phyloP scores from a whole-genome alignment of 2,113 vertebrate genomes.

The Callocephalon fimbriatum region DNA sequence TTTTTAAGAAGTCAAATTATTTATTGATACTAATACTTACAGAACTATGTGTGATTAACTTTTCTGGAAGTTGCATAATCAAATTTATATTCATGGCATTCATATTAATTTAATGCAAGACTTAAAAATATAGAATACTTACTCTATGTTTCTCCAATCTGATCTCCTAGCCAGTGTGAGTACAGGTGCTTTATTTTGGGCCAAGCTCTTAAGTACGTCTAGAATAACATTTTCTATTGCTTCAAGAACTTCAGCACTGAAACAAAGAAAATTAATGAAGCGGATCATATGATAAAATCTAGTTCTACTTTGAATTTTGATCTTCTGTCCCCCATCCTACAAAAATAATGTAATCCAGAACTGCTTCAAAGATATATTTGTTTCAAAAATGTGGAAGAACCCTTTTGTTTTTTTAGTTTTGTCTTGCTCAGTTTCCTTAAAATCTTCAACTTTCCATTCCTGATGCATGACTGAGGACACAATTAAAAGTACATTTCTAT shows the following conservation, averaged over 20 bases:
- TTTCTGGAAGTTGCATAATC: neutral
- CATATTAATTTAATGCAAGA: neutral
- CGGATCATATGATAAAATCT: neutral
- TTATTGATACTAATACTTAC: neutral
- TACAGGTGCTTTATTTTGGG: conserved; percentile 82
- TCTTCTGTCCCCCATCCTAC: neutral
- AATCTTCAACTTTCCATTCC: neutral
- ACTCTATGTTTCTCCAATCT: conserved; percentile 88
- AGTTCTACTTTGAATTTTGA: neutral
- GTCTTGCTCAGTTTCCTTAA: neutral
- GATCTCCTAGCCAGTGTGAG: conserved; percentile 82
- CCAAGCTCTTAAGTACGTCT: conserved; percentile 78
- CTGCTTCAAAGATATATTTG: neutral
- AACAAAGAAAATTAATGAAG: conserved; percentile 37
- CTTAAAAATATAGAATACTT: conserved; percentile 24
- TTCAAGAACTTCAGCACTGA: conserved; percentile 84
- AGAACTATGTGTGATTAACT: neutral
- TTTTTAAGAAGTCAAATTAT: neutral
- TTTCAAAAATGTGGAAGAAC: neutral
- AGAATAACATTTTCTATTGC: conserved; percentile 88
- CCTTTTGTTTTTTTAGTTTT: neutral
- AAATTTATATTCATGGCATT: neutral
- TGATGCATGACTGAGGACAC: neutral
- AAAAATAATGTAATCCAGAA: neutral
- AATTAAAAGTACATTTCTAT: conserved; percentile 28